Percentiles rank a stretch among this genome's conserved stretches.
Conservation (phyloP, 2,797 vertebrate genomes). For the Menidia menidia region DNA sequence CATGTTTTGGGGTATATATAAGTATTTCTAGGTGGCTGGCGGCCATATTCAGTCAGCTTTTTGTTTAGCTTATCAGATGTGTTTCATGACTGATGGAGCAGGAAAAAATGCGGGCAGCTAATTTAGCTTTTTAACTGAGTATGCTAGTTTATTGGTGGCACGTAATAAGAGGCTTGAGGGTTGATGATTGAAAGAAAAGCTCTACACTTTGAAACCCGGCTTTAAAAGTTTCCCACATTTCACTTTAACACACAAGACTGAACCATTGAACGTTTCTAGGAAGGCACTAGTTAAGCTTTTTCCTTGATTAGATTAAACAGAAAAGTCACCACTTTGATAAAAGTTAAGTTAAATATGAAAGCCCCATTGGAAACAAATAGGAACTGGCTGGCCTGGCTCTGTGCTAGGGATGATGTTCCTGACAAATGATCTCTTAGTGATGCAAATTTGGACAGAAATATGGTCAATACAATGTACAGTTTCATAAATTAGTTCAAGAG, state of each 20-base stretch:
- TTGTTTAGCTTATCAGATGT: neutral
- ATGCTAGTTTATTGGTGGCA: neutral
- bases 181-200: constrained; percentile 2
- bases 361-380: neutral
- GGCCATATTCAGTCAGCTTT: neutral
- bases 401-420: neutral
- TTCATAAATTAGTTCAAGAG: neutral
- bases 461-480: neutral
- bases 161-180: neutral
- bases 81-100: neutral
- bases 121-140: neutral
- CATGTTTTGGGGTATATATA: neutral
- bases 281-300: neutral
- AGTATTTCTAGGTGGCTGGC: constrained; percentile 8
- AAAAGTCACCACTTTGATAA: neutral
- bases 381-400: neutral
- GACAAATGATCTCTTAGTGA: neutral
- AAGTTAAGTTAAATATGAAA: neutral
- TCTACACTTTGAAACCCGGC: neutral
- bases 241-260: neutral
- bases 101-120: neutral
- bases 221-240: neutral
- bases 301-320: neutral
- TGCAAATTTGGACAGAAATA: neutral
- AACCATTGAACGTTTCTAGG: neutral